A percentile compares a stretch with the other conserved stretches of the same genome.
Evolutionary conservation across 2,888 invertebrate genomes (phyloP).

Genomic region (Tachina grossa): DNA sequence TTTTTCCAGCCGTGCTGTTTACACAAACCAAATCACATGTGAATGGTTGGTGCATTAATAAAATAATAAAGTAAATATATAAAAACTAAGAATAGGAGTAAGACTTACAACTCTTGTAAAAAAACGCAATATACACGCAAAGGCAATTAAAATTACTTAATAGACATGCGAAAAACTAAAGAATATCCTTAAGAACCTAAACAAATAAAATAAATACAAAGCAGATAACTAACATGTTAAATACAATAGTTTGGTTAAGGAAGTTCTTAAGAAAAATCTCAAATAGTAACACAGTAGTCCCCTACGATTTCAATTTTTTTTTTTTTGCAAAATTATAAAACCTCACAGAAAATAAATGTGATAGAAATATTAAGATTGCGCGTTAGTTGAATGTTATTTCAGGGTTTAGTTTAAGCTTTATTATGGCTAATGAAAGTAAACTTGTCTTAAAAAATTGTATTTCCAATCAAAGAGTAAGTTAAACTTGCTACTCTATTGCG

Average conservation of each 20-base stretch:
- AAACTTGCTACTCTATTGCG: constrained; percentile 54
- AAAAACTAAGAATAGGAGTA: neutral
- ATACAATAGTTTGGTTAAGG: constrained; percentile 10
- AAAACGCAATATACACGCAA: constrained; percentile 80
- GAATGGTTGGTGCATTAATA: constrained; percentile 30
- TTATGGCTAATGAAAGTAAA: constrained; percentile 61
- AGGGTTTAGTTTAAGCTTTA: neutral
- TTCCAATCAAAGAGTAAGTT: constrained; percentile 33
- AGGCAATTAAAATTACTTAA: constrained; percentile 82
- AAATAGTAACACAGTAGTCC: constrained; percentile 60
- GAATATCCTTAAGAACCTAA: constrained; percentile 17
- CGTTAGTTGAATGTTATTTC: neutral
- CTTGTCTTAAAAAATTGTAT: constrained; percentile 41
- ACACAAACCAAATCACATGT: constrained; percentile 64
- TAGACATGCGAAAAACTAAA: constrained; percentile 77
- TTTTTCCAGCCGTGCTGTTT: constrained; percentile 12
- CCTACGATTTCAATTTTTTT: neutral
- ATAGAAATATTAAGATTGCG: constrained; percentile 57
- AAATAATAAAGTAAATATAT: neutral
- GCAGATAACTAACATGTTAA: constrained; percentile 55
- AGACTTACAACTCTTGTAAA: constrained; percentile 64
- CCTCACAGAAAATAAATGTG: constrained; percentile 33
- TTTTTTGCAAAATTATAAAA: neutral
- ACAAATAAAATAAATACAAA: constrained; percentile 5
- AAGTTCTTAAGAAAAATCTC: neutral